phyloP scores from a whole-genome alignment of 2,113 vertebrate genomes.

The Pholis gunnellus region DNA sequence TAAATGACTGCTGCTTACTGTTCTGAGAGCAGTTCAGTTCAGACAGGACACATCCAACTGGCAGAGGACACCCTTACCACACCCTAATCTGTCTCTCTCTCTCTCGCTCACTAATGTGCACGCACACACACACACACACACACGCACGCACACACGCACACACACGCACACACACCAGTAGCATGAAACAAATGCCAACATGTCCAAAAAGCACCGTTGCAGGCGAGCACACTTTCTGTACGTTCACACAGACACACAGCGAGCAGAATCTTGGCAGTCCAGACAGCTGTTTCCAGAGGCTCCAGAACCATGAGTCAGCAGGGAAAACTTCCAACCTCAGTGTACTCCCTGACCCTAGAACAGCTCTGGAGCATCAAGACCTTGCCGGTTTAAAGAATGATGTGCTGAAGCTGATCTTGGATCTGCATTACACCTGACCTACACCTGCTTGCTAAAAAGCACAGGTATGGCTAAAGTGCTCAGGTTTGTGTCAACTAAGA shows the following conservation, averaged over 20 bases:
- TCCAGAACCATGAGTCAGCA: slow-evolving; percentile 82
- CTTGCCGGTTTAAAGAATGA: slow-evolving; percentile 31
- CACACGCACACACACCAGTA: slow-evolving; percentile 25
- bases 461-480: not conserved
- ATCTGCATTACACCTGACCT: slow-evolving; percentile 3
- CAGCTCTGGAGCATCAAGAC: slow-evolving; percentile 54
- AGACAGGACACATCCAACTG: slow-evolving; percentile 73
- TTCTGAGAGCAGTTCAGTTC: slow-evolving; percentile 62
- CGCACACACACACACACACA: slow-evolving; percentile 2
- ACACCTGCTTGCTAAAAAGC: not conserved
- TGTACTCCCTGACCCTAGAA: slow-evolving; percentile 77
- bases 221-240: slow-evolving; percentile 51
- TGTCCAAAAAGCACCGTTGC: slow-evolving; percentile 59
- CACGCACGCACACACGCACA: slow-evolving; percentile 15
- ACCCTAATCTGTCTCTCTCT: slow-evolving; percentile 69
- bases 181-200: slow-evolving; percentile 67
- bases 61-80: slow-evolving; percentile 75
- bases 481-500: slow-evolving; percentile 7
- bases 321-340: slow-evolving; percentile 75
- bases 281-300: slow-evolving; percentile 73
- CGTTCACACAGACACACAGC: slow-evolving; percentile 46
- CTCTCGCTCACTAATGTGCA: not conserved
- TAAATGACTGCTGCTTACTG: slow-evolving; percentile 51
- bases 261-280: slow-evolving; percentile 69
- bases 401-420: slow-evolving; percentile 8